Conservation (phyloP, 2,113 vertebrate species). For the Calyptomena viridis region DNA sequence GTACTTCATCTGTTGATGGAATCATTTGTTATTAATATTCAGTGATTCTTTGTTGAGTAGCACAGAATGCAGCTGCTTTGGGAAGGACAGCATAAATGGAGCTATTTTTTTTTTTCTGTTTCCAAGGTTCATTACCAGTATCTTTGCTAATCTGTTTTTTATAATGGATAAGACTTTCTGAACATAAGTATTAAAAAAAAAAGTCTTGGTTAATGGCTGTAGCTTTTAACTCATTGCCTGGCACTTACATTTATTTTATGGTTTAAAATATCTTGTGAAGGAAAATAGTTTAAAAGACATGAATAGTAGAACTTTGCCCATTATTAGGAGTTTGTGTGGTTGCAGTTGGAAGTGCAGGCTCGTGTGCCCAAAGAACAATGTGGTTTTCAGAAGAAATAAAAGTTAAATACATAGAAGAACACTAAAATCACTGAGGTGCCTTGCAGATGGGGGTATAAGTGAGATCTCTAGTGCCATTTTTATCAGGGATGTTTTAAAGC, state of each 20-base stretch:
- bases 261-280: not conserved
- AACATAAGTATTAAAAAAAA: not conserved
- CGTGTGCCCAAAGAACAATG: not conserved
- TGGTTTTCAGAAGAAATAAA: not conserved
- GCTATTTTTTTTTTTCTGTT: not conserved
- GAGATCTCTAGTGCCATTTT: not conserved
- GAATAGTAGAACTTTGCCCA: not conserved
- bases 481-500: not conserved
- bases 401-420: not conserved
- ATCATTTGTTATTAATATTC: not conserved
- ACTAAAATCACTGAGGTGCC: not conserved
- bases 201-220: not conserved
- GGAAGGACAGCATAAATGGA: not conserved
- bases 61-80: not conserved
- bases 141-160: not conserved
- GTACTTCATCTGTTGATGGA: not conserved
- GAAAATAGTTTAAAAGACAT: not conserved
- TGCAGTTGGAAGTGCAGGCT: not conserved
- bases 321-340: not conserved
- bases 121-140: not conserved
- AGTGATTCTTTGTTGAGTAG: not conserved
- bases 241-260: not conserved
- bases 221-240: not conserved
- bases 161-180: not conserved
- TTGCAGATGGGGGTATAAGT: not conserved